A percentile compares a stretch with the other conserved stretches of the same genome.
Conservation (phyloP, 2,113 vertebrate genomes). For the Zosterops hypoxanthus region DNA sequence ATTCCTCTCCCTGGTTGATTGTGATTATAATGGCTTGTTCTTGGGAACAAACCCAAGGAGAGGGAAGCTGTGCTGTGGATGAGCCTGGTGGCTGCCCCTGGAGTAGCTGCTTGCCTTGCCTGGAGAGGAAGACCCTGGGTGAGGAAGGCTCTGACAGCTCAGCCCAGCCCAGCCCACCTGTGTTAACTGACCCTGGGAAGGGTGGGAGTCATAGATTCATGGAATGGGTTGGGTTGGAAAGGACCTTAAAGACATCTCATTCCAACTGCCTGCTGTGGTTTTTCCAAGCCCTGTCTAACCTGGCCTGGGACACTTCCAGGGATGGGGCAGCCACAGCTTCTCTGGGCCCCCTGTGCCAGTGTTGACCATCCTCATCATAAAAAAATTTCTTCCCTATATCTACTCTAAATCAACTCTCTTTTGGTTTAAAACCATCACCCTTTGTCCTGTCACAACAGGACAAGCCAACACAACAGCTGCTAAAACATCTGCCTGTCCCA, state of each 20-base stretch:
- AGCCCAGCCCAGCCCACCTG: neutral
- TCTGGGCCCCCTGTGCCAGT: neutral
- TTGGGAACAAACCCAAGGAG: neutral
- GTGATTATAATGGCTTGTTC: slow-evolving; percentile 11
- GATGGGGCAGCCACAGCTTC: neutral
- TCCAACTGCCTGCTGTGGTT: fast-evolving
- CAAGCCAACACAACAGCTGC: neutral
- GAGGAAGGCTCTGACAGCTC: neutral
- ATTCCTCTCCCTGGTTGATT: slow-evolving; percentile 38
- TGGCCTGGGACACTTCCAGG: neutral
- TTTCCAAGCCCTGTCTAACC: fast-evolving
- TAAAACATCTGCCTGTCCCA: neutral
- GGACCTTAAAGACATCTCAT: too few species aligned
- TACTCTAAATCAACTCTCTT: neutral
- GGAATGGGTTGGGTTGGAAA: neutral
- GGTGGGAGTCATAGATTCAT: neutral
- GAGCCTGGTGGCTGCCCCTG: neutral
- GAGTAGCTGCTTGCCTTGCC: neutral
- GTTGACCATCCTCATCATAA: neutral
- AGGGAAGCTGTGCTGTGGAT: neutral
- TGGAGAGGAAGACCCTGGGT: neutral
- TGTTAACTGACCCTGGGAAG: neutral
- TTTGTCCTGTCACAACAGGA: neutral
- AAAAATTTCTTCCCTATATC: neutral
- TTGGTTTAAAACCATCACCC: neutral